Evolutionary conservation across 2,797 vertebrate species (phyloP).

Genomic region (Epinephelus malabaricus): DNA sequence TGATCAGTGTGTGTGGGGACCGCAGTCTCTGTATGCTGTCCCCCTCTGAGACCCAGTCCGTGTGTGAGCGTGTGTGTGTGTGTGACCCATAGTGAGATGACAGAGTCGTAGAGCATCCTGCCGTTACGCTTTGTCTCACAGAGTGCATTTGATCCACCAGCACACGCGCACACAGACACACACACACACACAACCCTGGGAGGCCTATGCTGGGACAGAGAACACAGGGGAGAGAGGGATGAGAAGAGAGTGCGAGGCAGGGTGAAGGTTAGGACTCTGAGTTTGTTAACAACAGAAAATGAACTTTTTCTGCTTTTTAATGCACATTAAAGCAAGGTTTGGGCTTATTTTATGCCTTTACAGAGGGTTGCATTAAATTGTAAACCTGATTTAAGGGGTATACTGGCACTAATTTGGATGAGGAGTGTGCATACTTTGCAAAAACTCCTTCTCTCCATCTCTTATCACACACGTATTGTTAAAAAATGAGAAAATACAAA

Average conservation of each 20-base stretch:
- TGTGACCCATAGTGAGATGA: conserved; percentile 84
- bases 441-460: neutral
- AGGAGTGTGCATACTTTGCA: neutral
- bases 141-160: conserved; percentile 83
- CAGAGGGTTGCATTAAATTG: neutral
- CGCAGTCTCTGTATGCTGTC: conserved; percentile 70
- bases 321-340: neutral
- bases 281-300: conserved; percentile 58
- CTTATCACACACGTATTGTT: neutral
- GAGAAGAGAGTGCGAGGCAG: conserved; percentile 46
- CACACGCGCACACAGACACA: neutral
- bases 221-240: conserved; percentile 73
- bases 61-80: conserved; percentile 62
- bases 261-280: conserved; percentile 78
- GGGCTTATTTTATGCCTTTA: neutral
- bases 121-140: conserved; percentile 81
- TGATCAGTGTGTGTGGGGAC: conserved; percentile 82
- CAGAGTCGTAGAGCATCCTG: conserved; percentile 81
- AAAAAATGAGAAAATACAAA: neutral
- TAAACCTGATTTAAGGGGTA: neutral
- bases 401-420: neutral
- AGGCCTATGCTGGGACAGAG: conserved; percentile 70
- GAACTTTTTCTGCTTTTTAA: conserved; percentile 41
- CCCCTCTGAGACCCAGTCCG: conserved; percentile 70
- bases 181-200: conserved; percentile 59